Evolutionary conservation across 2,888 invertebrate species (phyloP).

Genomic region (Zhuqinia jingwanae): DNA sequence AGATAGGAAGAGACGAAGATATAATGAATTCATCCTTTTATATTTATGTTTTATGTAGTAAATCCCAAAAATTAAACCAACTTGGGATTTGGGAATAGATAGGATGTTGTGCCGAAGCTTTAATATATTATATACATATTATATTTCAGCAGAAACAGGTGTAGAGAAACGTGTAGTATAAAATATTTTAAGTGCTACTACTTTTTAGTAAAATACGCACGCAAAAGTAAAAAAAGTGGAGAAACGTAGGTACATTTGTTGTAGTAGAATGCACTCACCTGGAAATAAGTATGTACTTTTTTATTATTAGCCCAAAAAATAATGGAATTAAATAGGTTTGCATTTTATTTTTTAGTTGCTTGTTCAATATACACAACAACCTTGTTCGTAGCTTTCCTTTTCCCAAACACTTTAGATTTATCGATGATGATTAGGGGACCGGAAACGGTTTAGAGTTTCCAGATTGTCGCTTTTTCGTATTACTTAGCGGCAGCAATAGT

Average conservation of each 20-base stretch:
- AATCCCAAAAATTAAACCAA: slow-evolving; percentile 9
- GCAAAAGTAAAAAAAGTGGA: slow-evolving; percentile 17
- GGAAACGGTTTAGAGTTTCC: slow-evolving; percentile 60
- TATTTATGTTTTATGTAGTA: too few relatives aligned
- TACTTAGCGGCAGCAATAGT: background rate
- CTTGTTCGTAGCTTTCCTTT: slow-evolving; percentile 9
- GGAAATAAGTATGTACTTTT: slow-evolving; percentile 35
- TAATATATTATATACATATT: background rate
- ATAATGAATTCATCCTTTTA: too few relatives aligned
- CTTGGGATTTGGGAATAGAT: background rate
- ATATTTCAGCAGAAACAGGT: slow-evolving; percentile 30
- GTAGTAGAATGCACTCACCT: slow-evolving; percentile 8
- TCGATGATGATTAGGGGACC: slow-evolving; percentile 48
- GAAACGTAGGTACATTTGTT: background rate
- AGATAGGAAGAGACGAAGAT: too few relatives aligned
- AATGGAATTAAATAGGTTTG: slow-evolving; percentile 5
- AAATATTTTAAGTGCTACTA: background rate
- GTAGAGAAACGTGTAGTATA: slow-evolving; percentile 8
- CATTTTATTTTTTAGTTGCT: background rate
- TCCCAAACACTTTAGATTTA: slow-evolving; percentile 54
- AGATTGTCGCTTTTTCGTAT: slow-evolving; percentile 44
- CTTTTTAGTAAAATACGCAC: background rate
- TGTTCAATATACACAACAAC: background rate
- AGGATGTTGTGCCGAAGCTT: background rate
- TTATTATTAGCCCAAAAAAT: slow-evolving; percentile 36